Evolutionary conservation across 2,797 vertebrate genomes (phyloP), one percentile per base, ranked within the genome.

Genomic region (Takifugu rubripes): DNA sequence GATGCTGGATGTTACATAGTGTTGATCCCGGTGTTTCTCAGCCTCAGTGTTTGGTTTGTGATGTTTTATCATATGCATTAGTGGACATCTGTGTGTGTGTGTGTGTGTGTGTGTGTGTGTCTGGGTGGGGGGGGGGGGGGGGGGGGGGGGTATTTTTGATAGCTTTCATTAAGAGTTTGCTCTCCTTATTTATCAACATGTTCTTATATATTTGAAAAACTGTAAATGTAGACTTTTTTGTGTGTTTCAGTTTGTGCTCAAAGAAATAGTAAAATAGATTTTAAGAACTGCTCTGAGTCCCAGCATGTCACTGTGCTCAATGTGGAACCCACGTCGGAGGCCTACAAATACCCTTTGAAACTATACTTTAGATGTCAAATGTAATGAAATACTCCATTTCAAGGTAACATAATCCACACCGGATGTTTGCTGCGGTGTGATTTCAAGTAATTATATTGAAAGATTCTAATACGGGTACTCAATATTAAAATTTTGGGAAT

Each of bases 321-420:
- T 7, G 9, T 31, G 5, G 31, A 33, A 33, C 2, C 5, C 31
- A 33, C 9, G 33, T 9, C 12, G 33, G 33, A 36, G 33, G 33
- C 7, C 10, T 36, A 11, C n/a, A 16, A n/a, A 44, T 44, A 44
- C 43, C 43, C 2, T 5, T 7, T 3, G 43, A 16, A 16, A 44
- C n/a, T 6, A 43, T 44, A 36, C 43, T 44, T 4, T 2, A 31
- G 29, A 31, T 2, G n/a, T 16, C 3, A 44, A n/a, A 44, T n/a
- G 16, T 17, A 44, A n/a, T 44, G 43, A 1, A 44, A 44, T n/a
- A 7, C 40, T 50, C 12, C 26, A 52, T 43, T 48, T n/a, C 51
- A 61, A 31, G 43, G 11, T 5, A 53, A 78, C 75, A 77, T 59
- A 75, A 75, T 14, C 15, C 29, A 56, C 14, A 49, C 16, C 56